A percentile compares a stretch with the other conserved stretches of the same genome.
phyloP scores from a whole-genome alignment of 2,888 invertebrate species.

The Parnassius apollo region DNA sequence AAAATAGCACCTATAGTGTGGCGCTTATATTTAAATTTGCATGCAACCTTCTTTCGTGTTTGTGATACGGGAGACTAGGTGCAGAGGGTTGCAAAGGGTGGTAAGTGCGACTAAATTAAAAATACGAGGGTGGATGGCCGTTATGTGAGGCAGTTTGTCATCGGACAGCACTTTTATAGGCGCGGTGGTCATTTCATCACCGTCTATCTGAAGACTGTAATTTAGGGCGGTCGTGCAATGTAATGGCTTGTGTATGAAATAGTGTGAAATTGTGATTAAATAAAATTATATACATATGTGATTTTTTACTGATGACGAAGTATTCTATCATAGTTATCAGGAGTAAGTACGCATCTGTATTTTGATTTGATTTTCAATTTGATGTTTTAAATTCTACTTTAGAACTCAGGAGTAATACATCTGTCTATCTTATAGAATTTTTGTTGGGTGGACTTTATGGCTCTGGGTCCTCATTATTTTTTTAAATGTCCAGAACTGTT shows the following conservation, averaged over 20 bases:
- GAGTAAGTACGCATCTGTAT: too few relatives aligned
- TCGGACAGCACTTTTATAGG: conserved; percentile 59
- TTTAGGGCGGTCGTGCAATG: conserved; percentile 32
- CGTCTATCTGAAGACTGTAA: conserved; percentile 35
- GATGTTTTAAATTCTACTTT: too few relatives aligned
- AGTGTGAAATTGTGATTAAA: too few relatives aligned
- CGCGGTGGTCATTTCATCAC: conserved; percentile 47
- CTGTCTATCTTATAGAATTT: too few relatives aligned
- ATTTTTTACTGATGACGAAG: too few relatives aligned
- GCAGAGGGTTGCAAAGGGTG: conserved; percentile 36
- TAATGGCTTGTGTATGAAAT: conserved; percentile 18
- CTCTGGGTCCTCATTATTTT: too few relatives aligned
- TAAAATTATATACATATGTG: too few relatives aligned
- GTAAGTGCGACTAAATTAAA: conserved; percentile 56
- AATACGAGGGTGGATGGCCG: conserved; percentile 51
- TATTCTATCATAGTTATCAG: too few relatives aligned
- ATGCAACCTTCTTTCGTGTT: conserved; percentile 5
- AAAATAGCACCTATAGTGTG: conserved; percentile 1
- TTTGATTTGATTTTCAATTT: too few relatives aligned
- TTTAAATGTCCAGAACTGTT: too few relatives aligned
- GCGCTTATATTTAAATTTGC: conserved; percentile 10
- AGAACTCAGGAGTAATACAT: too few relatives aligned
- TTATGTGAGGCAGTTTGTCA: conserved; percentile 63
- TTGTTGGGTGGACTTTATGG: too few relatives aligned
- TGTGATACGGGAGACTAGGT: background rate